phyloP scores from a whole-genome alignment of 1,140 invertebrate species.

The Chrysomallon squamiferum region DNA sequence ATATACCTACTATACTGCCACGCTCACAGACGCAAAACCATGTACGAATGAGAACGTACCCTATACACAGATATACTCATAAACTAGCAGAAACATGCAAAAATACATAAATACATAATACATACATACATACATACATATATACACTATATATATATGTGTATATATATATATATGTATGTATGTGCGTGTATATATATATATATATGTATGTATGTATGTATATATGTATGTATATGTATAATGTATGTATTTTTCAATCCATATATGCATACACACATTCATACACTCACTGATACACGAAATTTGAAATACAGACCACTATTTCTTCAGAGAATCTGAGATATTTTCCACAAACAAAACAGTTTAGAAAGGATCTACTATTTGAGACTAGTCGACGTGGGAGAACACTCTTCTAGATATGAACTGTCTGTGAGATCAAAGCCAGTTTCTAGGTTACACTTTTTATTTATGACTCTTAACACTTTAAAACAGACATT shows the following conservation, averaged over 20 bases:
- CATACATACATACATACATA: neutral
- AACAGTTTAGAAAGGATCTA: no score
- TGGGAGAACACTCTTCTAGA: no score
- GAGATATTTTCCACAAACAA: no score
- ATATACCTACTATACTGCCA: neutral
- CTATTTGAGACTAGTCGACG: no score
- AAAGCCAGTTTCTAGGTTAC: no score
- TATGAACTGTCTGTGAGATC: no score
- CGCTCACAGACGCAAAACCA: neutral
- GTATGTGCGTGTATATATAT: slow-evolving; percentile 15
- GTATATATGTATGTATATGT: neutral
- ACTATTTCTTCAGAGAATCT: no score
- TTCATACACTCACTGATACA: no score
- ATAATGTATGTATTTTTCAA: neutral
- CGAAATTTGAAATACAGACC: no score
- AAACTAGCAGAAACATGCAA: neutral
- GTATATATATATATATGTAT: slow-evolving; percentile 11
- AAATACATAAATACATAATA: neutral
- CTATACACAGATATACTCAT: neutral
- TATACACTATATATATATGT: slow-evolving; percentile 6
- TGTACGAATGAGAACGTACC: no score
- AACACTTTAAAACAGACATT: no score
- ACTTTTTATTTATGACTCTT: no score
- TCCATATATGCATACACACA: slow-evolving; percentile 4
- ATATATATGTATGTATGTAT: slow-evolving; percentile 12